Evolutionary conservation across 1,140 invertebrate species (phyloP), one percentile per base, ranked within the genome.

Genomic region (Coelopa frigida): DNA sequence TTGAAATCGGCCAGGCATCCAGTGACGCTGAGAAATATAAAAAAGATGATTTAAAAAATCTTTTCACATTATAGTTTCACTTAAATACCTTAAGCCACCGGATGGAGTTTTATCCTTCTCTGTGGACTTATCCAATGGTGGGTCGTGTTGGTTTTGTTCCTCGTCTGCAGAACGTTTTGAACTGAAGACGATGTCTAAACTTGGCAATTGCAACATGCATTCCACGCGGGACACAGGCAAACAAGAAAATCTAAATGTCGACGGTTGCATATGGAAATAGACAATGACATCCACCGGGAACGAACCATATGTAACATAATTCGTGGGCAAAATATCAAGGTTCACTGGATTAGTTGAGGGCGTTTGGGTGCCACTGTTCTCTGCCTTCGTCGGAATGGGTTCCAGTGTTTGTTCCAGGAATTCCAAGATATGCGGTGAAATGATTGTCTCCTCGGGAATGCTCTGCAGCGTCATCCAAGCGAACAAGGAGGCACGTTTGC

Each of bases 211-310:
- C 10, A 99, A 75, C 76, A 98, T 84, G 68, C 96, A 99, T 70
- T 98, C 94, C 2, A 98, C 94, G 42, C 92, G 72, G 4, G 94
- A 97, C 1, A 94, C 86, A 5, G 94, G 95, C 51, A 97, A 75
- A 74, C 94, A 97, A 49, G 92, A 94, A 69, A 96, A 96, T 48
- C 91, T 78, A 63, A 97, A 94, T 3, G 90, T 91, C 11, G 93
- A 95, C 1, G 94, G 94, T 62, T 98, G 90, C 81, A 98, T 95
- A 66, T 94, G 89, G 72, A 98, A 94, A 70, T 97, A 96, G 6
- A 99, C 94, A 55, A 99, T 91, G 8, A 99, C 92, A 74, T 99
- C 95, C 0, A 99, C 93, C 0, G 95, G 95, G 66, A 98, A 98
- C 46, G 91, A 94, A 10, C 89, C 85, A 60, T 91, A 91, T 6